phyloP scores from a whole-genome alignment of 2,797 vertebrate genomes.

The Brotula barbata region DNA sequence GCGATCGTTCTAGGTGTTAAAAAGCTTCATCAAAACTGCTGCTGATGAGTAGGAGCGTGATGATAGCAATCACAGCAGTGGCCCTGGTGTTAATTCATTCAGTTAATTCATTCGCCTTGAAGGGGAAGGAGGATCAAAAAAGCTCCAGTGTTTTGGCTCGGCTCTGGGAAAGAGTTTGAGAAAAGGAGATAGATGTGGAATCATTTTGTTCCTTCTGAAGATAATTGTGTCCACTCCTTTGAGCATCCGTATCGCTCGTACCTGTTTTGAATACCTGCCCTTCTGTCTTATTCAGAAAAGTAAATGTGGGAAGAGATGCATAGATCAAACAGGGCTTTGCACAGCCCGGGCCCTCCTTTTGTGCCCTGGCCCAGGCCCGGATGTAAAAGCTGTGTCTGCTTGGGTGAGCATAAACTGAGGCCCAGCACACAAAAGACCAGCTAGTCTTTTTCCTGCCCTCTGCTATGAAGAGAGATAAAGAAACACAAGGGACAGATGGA shows the following conservation, averaged over 20 bases:
- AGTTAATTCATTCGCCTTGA: conserved; percentile 70
- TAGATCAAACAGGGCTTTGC: conserved; percentile 59
- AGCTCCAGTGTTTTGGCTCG: conserved; percentile 57
- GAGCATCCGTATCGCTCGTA: conserved; percentile 35
- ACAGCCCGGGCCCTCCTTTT: conserved; percentile 68
- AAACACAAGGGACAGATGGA: conserved; percentile 74
- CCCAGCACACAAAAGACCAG: conserved; percentile 61
- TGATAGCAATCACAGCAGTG: conserved; percentile 66
- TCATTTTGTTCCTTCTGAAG: conserved; percentile 45
- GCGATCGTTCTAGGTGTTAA: conserved; percentile 69
- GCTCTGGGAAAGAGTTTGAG: conserved; percentile 59
- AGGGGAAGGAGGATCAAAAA: conserved; percentile 49
- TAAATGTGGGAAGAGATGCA: conserved; percentile 61
- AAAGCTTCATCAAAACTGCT: conserved; percentile 65
- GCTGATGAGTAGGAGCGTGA: conserved; percentile 49
- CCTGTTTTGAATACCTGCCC: conserved; percentile 53
- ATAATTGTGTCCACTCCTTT: conserved; percentile 60
- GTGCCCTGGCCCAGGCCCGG: conserved; percentile 62
- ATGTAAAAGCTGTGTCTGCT: conserved; percentile 71
- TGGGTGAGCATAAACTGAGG: conserved; percentile 74
- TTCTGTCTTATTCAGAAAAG: conserved; percentile 49
- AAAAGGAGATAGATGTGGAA: conserved; percentile 29
- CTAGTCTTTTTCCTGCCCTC: conserved; percentile 69
- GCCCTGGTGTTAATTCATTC: conserved; percentile 73
- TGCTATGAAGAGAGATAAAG: conserved; percentile 69